Percentiles rank a stretch among this genome's conserved stretches.
These are phyloP conservation scores for Eupithecia exiguata DNA, from an alignment of 2,888 invertebrate species.

Conservation along the genomic window DNA sequence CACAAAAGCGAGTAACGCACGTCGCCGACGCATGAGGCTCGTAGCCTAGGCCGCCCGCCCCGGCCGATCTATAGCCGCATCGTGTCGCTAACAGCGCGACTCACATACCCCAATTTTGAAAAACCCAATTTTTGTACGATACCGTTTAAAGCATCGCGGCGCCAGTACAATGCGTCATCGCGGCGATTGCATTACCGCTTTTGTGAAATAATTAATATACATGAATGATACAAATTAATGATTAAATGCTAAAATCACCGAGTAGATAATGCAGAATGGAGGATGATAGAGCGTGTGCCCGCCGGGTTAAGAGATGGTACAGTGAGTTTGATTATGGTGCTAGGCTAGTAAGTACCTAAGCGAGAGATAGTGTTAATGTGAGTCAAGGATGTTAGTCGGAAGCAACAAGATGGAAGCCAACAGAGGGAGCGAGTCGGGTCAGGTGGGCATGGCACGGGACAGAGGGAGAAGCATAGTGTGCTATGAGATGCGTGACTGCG, in stretches of 20 bases:
- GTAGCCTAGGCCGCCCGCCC: constrained; percentile 61
- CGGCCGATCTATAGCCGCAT: constrained; percentile 52
- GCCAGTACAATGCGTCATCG: constrained; percentile 66
- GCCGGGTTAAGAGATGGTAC: constrained; percentile 66
- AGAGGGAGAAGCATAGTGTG: constrained; percentile 76
- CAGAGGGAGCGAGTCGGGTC: constrained; percentile 71
- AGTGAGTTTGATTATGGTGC: constrained; percentile 68
- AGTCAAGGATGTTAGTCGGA: constrained; percentile 71
- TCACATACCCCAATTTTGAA: constrained; percentile 47
- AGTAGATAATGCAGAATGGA: constrained; percentile 64
- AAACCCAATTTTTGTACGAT: constrained; percentile 60
- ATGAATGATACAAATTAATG: constrained; percentile 66
- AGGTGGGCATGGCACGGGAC: constrained; percentile 80
- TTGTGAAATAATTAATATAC: constrained; percentile 82
- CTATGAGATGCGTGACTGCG: constrained; percentile 74
- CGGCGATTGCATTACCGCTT: constrained; percentile 84
- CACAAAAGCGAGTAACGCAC: constrained; percentile 85
- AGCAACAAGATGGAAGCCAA: constrained; percentile 80
- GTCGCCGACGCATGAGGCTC: constrained; percentile 72
- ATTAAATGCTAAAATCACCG: constrained; percentile 68
- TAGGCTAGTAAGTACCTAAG: constrained; percentile 56
- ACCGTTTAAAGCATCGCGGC: constrained; percentile 46
- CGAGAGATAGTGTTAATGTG: constrained; percentile 70
- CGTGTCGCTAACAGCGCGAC: constrained; percentile 47
- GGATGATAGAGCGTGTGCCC: constrained; percentile 60